Evolutionary conservation across 1,140 invertebrate genomes (phyloP), one percentile per base, ranked within the genome.

Genomic region (Drosophila yakuba): DNA sequence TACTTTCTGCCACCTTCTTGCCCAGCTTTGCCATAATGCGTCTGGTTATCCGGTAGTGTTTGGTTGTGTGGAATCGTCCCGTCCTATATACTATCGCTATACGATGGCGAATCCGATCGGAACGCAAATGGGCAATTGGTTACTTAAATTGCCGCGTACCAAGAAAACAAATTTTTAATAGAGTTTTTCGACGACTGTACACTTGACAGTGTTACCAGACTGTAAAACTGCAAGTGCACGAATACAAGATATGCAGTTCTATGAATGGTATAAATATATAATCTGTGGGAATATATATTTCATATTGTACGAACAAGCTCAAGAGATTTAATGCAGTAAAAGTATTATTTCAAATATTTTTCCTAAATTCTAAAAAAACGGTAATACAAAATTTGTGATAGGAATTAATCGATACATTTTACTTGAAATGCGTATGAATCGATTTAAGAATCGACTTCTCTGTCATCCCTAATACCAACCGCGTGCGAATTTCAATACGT

Each of bases 11-110:
- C 32, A 67, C 43, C 38, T 80, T 84, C 25, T 52, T 89, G 1
- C 84, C 84, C 4, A 74, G 25, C 32, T 88, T 88, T 0, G 50
- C 79, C 83, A 88, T 88, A 2, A 10, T 58, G 5, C 2, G 4
- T 1, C 1, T 17, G 8, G 23, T 6, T n/a, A 8, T 43, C 41
- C 41, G 41, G n/a, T 15, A 15, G 41, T 6, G 7, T 17, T 14
- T n/a, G n/a, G 7, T 15, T 43, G 41, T 11, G 5, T n/a, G 20
- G 15, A 8, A 10, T 2, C 32, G 7, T 39, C 14, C 38, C 1
- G 2, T 39, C 14, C 4, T 6, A 15, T 7, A 1, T 25, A 7
- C 12, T 1, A 4, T 38, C 4, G 10, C 23, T 7, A 1, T 25
- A 7, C 12, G 2, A 4, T 38, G 41, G n/a, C 14, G 38, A 25